Base-by-base conservation (phyloP, 2,113 vertebrate species). In the Ascaphus truei region DNA sequence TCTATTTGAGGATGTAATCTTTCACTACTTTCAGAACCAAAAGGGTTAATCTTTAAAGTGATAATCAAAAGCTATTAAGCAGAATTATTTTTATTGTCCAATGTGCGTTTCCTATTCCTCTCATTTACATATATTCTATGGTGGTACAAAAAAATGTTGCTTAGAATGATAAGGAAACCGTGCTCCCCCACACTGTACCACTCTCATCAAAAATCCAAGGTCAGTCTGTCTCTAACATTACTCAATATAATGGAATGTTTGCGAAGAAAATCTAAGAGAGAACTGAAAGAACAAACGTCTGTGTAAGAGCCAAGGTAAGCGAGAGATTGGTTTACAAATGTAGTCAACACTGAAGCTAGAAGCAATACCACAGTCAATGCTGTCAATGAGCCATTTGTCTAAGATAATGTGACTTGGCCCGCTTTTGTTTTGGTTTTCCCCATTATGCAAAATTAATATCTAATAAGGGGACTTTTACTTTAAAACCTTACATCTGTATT, bases 181-280 rank as follows among this genome's bases (percentile, higher is more conserved):
- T 16, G 15, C 20, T 23, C 37, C 72, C 0, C 1, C 34, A 62
- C 23, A n/a, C 15, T 52, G 29, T 45, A 10, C 53, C 57, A 10
- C 29, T 73, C 29, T 79, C 43, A 47, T 57, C 45, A 34, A 62
- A 72, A 62, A 72, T 72, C 47, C 78, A 41, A 72, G 12, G 47
- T 15, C 36, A 30, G 57, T 83, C 82, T 81, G 78, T 79, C 73
- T 84, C 4, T 6, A 31, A 73, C 58, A 36, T 78, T 81, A 50
- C 11, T 78, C 68, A 85, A 69, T 20, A 67, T 71, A 8, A 48
- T 76, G 66, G 72, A 64, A 31, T 66, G 68, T 71, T 10, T 60
- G 56, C 1, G 16, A 75, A 59, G 57, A 77, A 62, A 68, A 59
- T 65, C 53, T 72, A 27, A 65, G 76, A 30, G 73, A 62, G 39